A percentile compares a stretch with the other conserved stretches of the same genome.
phyloP scores from a whole-genome alignment of 37 sponge, comb jelly and placozoan species.

The Hexactinellida sp. region DNA sequence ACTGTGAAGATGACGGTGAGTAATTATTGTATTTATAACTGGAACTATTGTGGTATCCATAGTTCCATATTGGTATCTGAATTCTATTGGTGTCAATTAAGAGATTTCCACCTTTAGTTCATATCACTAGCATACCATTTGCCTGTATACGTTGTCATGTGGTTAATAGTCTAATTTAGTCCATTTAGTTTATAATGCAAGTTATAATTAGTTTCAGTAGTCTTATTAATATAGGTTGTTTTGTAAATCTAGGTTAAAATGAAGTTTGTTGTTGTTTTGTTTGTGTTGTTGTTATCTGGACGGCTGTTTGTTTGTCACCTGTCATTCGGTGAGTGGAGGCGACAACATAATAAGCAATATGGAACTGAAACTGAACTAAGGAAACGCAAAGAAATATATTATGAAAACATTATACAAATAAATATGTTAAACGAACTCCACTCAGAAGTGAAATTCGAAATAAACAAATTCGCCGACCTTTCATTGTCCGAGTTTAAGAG shows the following conservation, averaged over 20 bases:
- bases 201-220: no score
- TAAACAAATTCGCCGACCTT: slow-evolving; percentile 72
- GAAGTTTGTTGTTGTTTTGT: background rate
- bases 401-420: background rate
- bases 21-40: no score
- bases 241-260: no score
- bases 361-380: background rate
- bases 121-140: no score
- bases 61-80: no score
- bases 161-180: no score
- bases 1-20: slow-evolving; percentile 78
- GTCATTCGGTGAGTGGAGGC: background rate
- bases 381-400: background rate
- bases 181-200: no score
- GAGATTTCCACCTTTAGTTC: no score
- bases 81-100: no score
- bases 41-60: no score
- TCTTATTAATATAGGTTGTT: no score
- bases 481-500: slow-evolving; percentile 39
- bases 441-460: slow-evolving; percentile 22
- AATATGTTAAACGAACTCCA: background rate
- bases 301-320: background rate
- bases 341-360: background rate
- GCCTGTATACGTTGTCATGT: no score
- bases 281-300: background rate